These are phyloP conservation scores for Apantesis nais DNA, from an alignment of 2,888 invertebrate species.

Conservation along the genomic window DNA sequence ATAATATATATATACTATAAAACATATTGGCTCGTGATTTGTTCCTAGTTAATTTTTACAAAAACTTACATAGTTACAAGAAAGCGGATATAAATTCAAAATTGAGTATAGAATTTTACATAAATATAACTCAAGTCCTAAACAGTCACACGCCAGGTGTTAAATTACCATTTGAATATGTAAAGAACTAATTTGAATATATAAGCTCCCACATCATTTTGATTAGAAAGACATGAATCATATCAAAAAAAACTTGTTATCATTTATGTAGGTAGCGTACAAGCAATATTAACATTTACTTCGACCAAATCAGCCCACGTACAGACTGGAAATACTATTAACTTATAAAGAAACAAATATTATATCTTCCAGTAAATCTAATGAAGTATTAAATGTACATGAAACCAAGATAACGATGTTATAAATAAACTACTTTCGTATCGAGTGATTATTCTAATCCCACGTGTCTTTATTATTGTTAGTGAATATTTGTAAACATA, in stretches of 20 bases:
- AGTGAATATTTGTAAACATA: not conserved
- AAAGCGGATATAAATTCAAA: not conserved
- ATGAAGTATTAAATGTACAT: not conserved
- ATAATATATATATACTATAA: too few relatives aligned
- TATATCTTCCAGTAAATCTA: not conserved
- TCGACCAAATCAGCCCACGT: not conserved
- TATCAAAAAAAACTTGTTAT: not conserved
- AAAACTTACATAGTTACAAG: not conserved
- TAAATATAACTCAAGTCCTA: not conserved
- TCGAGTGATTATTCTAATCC: not conserved
- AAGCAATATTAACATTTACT: slow-evolving; percentile 19
- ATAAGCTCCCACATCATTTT: slow-evolving; percentile 1
- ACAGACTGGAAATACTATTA: not conserved
- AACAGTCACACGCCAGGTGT: not conserved
- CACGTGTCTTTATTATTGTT: slow-evolving; percentile 1
- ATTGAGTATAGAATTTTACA: not conserved
- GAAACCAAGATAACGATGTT: not conserved
- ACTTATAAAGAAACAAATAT: not conserved
- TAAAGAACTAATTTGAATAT: not conserved
- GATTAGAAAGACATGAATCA: not conserved
- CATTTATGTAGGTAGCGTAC: not conserved
- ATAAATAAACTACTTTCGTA: not conserved
- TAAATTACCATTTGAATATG: slow-evolving; percentile 8
- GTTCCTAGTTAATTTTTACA: not conserved
- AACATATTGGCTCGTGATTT: not conserved